Base-by-base conservation (phyloP, 1,140 invertebrate species). In the Ooceraea biroi region DNA sequence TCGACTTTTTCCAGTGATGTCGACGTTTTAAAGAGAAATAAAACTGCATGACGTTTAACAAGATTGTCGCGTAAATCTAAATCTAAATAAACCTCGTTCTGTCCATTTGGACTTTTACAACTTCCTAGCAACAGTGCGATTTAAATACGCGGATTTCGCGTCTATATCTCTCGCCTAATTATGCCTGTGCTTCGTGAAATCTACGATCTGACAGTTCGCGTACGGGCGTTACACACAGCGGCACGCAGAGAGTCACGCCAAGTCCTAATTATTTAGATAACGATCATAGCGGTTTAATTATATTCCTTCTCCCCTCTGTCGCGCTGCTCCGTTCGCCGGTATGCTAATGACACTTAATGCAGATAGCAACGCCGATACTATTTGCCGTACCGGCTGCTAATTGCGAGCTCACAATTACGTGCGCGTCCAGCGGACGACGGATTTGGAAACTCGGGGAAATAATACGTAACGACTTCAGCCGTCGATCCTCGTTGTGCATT, bases 131-230 rank as follows among this genome's bases (percentile, higher is more conserved):
- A 90, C 86, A 82, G 68, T 66, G 77, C 87, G 78, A 92, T 92
- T 92, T 90, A 90, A 88, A 91, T 92, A 87, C 88, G 87, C 86
- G 87, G 80, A 89, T 91, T 92, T 90, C 86, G 71, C 89, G 88
- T 92, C 91, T 90, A 91, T 92, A 91, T 89, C 88, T 91, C 84
- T 89, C 88, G 85, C 87, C 86, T 92, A 93, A 93, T 93, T 93
- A 93, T 91, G 85, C 91, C 87, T 86, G 89, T 69, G 85, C 83
- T 52, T 76, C 61, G 82, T 72, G 90, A 91, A 91, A 88, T 91
- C 90, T 90, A 90, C 90, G 72, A 92, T 92, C 92, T 92, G 89
- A 92, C 92, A 87, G 84, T 84, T 73, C 44, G 82, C 80, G 25
- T 73, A 83, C 55, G 44, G 65, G 66, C 84, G 46, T 72, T 87